Conservation (phyloP, 1,140 invertebrate species). For the Drosophila ambigua region DNA sequence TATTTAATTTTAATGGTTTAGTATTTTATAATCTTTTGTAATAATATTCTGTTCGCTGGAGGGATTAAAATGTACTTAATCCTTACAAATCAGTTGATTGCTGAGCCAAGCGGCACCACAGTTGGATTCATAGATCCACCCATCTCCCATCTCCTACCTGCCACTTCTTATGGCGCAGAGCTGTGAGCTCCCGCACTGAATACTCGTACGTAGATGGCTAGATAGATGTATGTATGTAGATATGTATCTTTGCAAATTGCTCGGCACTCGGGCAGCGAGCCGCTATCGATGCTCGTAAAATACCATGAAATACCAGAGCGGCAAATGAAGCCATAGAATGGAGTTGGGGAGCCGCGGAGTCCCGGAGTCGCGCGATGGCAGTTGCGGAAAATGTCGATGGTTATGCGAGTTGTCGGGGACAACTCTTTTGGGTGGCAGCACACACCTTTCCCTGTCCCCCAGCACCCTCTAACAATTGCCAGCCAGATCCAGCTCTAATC, state of each 20-base stretch:
- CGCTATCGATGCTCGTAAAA: conserved; percentile 42
- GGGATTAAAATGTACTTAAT: no score
- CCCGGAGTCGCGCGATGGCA: background rate
- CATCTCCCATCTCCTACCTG: no score
- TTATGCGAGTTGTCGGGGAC: conserved; percentile 25
- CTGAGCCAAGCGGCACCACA: no score
- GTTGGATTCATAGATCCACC: no score
- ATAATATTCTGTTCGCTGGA: conserved; percentile 1
- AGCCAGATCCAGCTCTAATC: conserved; percentile 40
- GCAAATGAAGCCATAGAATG: conserved; percentile 66
- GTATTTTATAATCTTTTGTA: background rate
- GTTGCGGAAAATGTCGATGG: conserved; percentile 42
- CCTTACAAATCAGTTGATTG: no score
- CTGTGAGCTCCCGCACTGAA: no score
- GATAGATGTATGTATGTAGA: background rate
- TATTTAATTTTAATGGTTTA: conserved; percentile 18
- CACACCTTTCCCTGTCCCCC: background rate
- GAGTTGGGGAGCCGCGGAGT: no score
- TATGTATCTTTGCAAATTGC: background rate
- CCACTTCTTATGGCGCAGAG: no score
- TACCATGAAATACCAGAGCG: conserved; percentile 1
- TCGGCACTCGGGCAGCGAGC: background rate
- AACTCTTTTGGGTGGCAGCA: conserved; percentile 16
- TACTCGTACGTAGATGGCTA: no score
- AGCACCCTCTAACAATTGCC: background rate